These are phyloP conservation scores for Oedothorax gibbosus DNA, from an alignment of 1,140 invertebrate genomes.

Conservation along the genomic window DNA sequence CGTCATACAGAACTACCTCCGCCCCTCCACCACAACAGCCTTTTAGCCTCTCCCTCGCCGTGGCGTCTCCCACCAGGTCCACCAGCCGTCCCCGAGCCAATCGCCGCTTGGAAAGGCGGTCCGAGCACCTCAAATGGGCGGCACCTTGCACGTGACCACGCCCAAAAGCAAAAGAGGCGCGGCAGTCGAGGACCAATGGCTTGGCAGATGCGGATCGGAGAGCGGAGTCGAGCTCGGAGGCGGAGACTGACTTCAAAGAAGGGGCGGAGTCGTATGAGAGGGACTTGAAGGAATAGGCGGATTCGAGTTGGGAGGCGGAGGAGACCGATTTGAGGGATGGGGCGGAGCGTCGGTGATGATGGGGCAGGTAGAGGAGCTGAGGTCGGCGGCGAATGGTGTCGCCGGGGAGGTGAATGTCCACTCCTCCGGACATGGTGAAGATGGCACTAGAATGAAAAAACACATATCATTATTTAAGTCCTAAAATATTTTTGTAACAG, in stretches of 20 bases:
- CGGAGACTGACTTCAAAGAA: conserved; percentile 21
- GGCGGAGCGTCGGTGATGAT: conserved; percentile 10
- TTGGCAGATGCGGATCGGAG: background rate
- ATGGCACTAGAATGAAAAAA: conserved; percentile 1
- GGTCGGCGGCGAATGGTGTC: conserved; percentile 40
- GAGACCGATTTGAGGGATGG: conserved; percentile 7
- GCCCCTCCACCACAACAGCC: conserved; percentile 63
- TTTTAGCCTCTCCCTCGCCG: conserved; percentile 76
- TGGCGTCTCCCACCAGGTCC: conserved; percentile 76
- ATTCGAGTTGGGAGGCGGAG: background rate
- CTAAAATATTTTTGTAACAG: too few species aligned
- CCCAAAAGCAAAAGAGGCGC: conserved; percentile 80
- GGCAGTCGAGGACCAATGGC: conserved; percentile 75
- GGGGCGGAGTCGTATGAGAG: conserved; percentile 17
- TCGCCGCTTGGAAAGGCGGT: conserved; percentile 78
- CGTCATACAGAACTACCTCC: conserved; percentile 77
- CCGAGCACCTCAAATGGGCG: conserved; percentile 81
- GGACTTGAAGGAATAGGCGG: conserved; percentile 64
- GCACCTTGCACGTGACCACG: conserved; percentile 78
- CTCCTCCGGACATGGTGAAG: conserved; percentile 52
- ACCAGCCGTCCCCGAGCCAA: conserved; percentile 78
- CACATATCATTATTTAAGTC: too few species aligned
- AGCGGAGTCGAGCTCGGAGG: conserved; percentile 36
- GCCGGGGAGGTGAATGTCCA: conserved; percentile 48
- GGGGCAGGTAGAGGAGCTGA: conserved; percentile 36